Percentiles rank a stretch among this genome's conserved stretches.
Conservation (phyloP, 2,113 vertebrate genomes). For the Thinocorus orbignyianus region DNA sequence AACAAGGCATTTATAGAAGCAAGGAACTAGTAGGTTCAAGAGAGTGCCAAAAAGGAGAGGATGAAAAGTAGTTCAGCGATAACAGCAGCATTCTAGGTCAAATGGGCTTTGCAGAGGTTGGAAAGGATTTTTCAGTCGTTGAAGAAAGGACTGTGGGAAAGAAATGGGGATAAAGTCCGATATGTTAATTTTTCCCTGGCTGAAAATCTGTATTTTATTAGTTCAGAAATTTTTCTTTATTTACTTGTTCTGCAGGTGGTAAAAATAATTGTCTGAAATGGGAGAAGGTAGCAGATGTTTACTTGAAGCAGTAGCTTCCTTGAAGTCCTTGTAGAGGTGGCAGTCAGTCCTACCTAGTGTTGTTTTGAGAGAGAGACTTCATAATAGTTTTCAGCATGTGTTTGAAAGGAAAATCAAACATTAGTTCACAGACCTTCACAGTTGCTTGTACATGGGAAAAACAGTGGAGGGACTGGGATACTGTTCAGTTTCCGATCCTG, state of each 20-base stretch:
- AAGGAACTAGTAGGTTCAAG: not conserved
- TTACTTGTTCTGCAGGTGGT: not conserved
- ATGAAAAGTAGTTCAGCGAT: constrained; percentile 1
- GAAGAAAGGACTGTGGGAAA: constrained; percentile 9
- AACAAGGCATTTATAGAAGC: not conserved
- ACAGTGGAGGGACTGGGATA: not conserved
- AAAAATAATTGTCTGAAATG: not conserved
- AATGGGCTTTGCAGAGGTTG: not conserved
- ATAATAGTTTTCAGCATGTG: not conserved
- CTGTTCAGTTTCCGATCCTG: not conserved
- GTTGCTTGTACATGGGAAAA: not conserved
- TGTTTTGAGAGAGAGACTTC: not conserved
- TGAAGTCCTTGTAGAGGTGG: not conserved
- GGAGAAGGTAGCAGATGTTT: not conserved
- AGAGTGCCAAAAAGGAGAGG: not conserved
- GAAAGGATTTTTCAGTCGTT: not conserved
- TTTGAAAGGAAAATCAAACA: not conserved
- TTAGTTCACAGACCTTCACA: not conserved
- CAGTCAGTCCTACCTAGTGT: not conserved
- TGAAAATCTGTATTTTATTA: not conserved
- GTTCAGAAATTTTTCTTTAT: not conserved
- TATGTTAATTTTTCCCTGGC: not conserved
- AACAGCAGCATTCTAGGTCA: not conserved
- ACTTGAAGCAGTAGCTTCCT: not conserved
- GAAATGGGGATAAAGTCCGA: not conserved